A percentile compares a stretch with the other conserved stretches of the same genome.
Conservation (phyloP, 1,140 invertebrate species). For the Drosophila navojoa region DNA sequence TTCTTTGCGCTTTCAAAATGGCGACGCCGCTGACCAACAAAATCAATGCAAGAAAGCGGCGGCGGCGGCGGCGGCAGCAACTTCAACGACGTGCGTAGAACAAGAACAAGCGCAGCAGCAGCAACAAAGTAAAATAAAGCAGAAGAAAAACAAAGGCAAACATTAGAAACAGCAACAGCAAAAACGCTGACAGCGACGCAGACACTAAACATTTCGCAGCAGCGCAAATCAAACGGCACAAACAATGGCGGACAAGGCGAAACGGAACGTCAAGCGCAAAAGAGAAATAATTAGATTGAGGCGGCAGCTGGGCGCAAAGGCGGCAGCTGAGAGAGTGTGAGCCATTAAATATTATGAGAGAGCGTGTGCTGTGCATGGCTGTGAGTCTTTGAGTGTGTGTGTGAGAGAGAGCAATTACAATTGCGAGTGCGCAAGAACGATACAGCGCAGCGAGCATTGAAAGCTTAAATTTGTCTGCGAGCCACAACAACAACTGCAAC, state of each 20-base stretch:
- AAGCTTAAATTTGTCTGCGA: slow-evolving; percentile 32
- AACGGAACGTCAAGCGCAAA: slow-evolving; percentile 47
- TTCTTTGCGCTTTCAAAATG: slow-evolving; percentile 52
- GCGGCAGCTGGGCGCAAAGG: slow-evolving; percentile 67
- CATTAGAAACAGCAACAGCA: slow-evolving; percentile 25
- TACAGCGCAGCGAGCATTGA: slow-evolving; percentile 21
- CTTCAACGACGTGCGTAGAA: slow-evolving; percentile 19
- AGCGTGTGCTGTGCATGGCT: too few relatives aligned
- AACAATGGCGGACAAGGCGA: slow-evolving; percentile 63
- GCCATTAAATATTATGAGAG: slow-evolving; percentile 17
- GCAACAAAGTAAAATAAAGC: slow-evolving; percentile 8
- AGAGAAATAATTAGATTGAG: slow-evolving; percentile 78
- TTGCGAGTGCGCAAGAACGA: slow-evolving; percentile 61
- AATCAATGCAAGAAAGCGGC: slow-evolving; percentile 41
- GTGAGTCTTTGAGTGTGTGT: too few relatives aligned
- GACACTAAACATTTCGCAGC: slow-evolving; percentile 41
- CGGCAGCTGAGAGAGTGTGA: slow-evolving; percentile 51
- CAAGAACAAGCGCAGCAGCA: slow-evolving; percentile 15
- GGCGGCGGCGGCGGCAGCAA: slow-evolving; percentile 12
- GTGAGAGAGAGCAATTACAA: slow-evolving; percentile 13
- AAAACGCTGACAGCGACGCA: slow-evolving; percentile 32
- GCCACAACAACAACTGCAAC: slow-evolving; percentile 13
- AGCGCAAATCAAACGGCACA: slow-evolving; percentile 54
- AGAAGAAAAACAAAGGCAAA: slow-evolving; percentile 4
- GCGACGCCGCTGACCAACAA: slow-evolving; percentile 53